phyloP scores from a whole-genome alignment of 2,888 invertebrate species.

The Oligia strigilis region DNA sequence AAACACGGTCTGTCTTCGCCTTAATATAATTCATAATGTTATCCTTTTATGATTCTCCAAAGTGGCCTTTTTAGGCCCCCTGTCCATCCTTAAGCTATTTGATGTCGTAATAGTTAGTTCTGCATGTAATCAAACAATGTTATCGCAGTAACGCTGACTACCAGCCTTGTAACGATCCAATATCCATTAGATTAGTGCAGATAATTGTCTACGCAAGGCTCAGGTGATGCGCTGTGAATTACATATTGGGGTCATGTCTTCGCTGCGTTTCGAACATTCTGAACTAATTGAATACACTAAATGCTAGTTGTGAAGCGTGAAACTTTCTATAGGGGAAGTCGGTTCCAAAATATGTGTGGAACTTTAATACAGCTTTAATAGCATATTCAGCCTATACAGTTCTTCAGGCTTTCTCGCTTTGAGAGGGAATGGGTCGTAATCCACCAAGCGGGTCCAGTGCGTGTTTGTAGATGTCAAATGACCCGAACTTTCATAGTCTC shows the following conservation, averaged over 20 bases:
- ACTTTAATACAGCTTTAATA: too few species aligned
- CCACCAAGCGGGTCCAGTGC: too few species aligned
- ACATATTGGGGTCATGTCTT: conserved; percentile 16
- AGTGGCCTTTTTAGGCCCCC: too few species aligned
- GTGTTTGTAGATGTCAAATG: too few species aligned
- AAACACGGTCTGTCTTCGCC: too few species aligned
- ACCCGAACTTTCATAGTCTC: neutral
- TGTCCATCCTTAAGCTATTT: neutral
- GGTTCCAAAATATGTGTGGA: neutral
- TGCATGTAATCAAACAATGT: conserved; percentile 17
- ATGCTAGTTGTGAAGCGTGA: neutral
- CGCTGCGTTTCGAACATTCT: neutral
- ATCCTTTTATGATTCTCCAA: too few species aligned
- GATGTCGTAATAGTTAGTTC: neutral
- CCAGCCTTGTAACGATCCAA: conserved; percentile 39
- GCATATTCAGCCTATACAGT: too few species aligned
- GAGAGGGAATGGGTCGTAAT: too few species aligned
- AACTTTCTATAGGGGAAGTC: neutral
- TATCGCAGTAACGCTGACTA: conserved; percentile 8
- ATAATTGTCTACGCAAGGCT: conserved; percentile 35
- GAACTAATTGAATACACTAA: conserved; percentile 7
- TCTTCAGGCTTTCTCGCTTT: too few species aligned
- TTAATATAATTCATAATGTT: too few species aligned
- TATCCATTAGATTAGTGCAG: conserved; percentile 51
- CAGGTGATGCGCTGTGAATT: conserved; percentile 24